Evolutionary conservation across 2,888 invertebrate species (phyloP).

Genomic region (Macrosoma leucophasiata): DNA sequence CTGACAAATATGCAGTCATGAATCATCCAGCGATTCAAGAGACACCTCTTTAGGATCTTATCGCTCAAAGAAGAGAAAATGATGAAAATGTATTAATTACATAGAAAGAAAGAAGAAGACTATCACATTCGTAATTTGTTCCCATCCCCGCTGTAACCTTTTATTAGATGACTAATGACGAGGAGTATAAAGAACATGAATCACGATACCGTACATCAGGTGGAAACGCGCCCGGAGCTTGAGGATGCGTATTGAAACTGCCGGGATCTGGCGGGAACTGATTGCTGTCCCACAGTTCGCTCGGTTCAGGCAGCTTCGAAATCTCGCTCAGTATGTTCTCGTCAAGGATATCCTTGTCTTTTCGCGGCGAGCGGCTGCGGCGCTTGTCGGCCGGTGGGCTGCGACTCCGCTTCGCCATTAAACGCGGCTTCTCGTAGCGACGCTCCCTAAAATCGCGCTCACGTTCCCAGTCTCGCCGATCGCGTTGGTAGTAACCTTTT

Average conservation of each 20-base stretch:
- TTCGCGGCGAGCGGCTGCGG: slow-evolving; percentile 50
- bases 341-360: slow-evolving; percentile 54
- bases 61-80: too few species aligned
- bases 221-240: slow-evolving; percentile 32
- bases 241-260: slow-evolving; percentile 30
- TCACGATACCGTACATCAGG: slow-evolving; percentile 38
- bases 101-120: neutral
- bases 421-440: slow-evolving; percentile 27
- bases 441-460: slow-evolving; percentile 39
- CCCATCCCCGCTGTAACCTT: too few species aligned
- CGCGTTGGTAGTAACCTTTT: slow-evolving; percentile 25
- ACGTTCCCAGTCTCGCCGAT: slow-evolving; percentile 26
- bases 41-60: too few species aligned
- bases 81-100: too few species aligned
- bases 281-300: slow-evolving; percentile 62
- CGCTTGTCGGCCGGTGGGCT: slow-evolving; percentile 42
- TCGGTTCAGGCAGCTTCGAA: slow-evolving; percentile 59
- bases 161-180: too few species aligned
- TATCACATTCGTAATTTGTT: too few species aligned
- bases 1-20: too few species aligned
- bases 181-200: too few species aligned
- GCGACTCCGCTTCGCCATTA: slow-evolving; percentile 44
- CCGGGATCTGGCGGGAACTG: slow-evolving; percentile 44
- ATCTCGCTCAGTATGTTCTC: slow-evolving; percentile 64
- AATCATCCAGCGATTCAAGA: too few species aligned